Evolutionary conservation across 2,113 vertebrate species (phyloP).

Genomic region (Saguinus imperator): DNA sequence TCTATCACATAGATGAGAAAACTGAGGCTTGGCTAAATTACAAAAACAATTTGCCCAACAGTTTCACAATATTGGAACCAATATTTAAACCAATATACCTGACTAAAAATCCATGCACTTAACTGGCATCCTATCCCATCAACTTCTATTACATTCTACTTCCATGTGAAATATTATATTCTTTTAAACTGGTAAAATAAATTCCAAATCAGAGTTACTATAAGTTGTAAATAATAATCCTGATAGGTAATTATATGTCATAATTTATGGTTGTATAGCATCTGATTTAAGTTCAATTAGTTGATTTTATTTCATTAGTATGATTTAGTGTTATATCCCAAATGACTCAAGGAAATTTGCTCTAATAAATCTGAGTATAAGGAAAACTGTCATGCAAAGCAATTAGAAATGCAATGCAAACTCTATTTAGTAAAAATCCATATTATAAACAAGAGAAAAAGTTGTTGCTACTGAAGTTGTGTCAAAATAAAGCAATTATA

Average conservation of each 20-base stretch:
- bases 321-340: conserved; percentile 28
- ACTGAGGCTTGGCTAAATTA: background rate
- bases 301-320: conserved; percentile 35
- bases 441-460: conserved; percentile 27
- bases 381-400: background rate
- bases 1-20: background rate
- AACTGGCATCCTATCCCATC: background rate
- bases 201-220: conserved; percentile 4
- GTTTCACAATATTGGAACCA: background rate
- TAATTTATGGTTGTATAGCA: background rate
- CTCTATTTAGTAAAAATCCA: conserved; percentile 25
- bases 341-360: conserved; percentile 43
- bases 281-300: conserved; percentile 42
- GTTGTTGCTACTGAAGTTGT: conserved; percentile 3
- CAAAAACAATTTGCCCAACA: background rate
- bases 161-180: background rate
- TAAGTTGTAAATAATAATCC: conserved; percentile 27
- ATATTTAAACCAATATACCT: background rate
- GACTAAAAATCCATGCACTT: background rate
- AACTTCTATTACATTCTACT: background rate
- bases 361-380: conserved; percentile 34
- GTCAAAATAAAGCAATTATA: conserved; percentile 16
- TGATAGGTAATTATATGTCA: background rate
- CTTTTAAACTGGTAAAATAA: conserved; percentile 37
- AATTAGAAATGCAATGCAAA: conserved; percentile 43